Conservation (phyloP, 2,113 vertebrate species). For the Typhlomys cinereus region DNA sequence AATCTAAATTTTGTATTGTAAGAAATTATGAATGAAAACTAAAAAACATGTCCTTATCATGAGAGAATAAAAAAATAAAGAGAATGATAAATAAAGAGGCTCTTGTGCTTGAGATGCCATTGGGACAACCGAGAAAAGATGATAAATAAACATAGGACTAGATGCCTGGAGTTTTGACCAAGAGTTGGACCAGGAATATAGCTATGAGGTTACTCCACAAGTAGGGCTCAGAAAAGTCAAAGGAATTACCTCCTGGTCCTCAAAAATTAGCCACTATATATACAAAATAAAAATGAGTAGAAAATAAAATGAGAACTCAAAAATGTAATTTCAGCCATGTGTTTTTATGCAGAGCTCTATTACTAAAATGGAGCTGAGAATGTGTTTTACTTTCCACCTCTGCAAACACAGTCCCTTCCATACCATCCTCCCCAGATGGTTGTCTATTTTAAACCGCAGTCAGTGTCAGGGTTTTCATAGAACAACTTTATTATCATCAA, state of each 20-base stretch:
- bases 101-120: neutral
- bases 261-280: neutral
- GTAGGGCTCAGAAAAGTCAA: neutral
- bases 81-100: neutral
- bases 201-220: neutral
- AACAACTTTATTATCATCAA: conserved; percentile 68
- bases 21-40: neutral
- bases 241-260: neutral
- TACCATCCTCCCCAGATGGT: conserved; percentile 73
- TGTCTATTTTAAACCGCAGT: conserved; percentile 71
- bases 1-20: neutral
- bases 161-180: neutral
- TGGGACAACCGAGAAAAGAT: neutral
- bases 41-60: accelerated
- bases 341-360: conserved; percentile 48
- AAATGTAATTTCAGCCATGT: conserved; percentile 27
- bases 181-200: accelerated
- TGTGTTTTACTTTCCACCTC: conserved; percentile 48
- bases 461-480: conserved; percentile 63
- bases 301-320: neutral
- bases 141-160: neutral
- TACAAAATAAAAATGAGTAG: neutral
- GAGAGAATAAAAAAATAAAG: neutral
- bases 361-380: conserved; percentile 50
- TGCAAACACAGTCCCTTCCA: conserved; percentile 63